These are phyloP conservation scores for Fragum sueziense DNA, from an alignment of 2,888 invertebrate genomes.

Conservation along the genomic window DNA sequence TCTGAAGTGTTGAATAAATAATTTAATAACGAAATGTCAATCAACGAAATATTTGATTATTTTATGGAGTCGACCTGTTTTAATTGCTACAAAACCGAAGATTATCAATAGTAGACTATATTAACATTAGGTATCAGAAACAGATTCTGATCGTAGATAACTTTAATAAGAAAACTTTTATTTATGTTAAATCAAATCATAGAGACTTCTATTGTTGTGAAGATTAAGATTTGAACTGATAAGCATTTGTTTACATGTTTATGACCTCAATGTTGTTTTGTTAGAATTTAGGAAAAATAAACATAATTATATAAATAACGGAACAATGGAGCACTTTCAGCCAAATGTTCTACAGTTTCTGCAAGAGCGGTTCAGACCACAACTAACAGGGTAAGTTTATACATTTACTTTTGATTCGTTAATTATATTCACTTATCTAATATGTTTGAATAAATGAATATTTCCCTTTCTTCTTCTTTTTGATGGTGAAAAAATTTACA, in stretches of 20 bases:
- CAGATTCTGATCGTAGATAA: neutral
- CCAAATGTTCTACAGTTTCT: constrained; percentile 42
- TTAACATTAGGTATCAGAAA: constrained; percentile 1
- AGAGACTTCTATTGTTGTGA: constrained; percentile 3
- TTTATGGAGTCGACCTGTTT: constrained; percentile 14
- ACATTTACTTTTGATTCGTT: no score
- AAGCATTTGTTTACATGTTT: neutral
- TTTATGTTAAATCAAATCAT: constrained; percentile 17
- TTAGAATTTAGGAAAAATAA: constrained; percentile 5
- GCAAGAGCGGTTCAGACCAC: constrained; percentile 39
- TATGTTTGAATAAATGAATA: no score
- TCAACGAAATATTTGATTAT: constrained; percentile 21
- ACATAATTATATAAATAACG: neutral
- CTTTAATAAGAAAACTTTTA: neutral
- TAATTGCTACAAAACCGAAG: constrained; percentile 20
- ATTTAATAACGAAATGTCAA: constrained; percentile 25
- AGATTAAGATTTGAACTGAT: constrained; percentile 18
- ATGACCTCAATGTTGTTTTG: neutral
- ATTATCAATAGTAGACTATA: constrained; percentile 12
- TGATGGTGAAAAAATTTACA: no score
- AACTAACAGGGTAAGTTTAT: constrained; percentile 29
- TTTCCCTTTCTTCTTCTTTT: no score
- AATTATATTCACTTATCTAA: no score
- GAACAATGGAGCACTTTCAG: constrained; percentile 37
- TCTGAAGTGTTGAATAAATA: constrained; percentile 25